Evolutionary conservation across 2,797 vertebrate species (phyloP).

Genomic region (Sebastes diploproa): DNA sequence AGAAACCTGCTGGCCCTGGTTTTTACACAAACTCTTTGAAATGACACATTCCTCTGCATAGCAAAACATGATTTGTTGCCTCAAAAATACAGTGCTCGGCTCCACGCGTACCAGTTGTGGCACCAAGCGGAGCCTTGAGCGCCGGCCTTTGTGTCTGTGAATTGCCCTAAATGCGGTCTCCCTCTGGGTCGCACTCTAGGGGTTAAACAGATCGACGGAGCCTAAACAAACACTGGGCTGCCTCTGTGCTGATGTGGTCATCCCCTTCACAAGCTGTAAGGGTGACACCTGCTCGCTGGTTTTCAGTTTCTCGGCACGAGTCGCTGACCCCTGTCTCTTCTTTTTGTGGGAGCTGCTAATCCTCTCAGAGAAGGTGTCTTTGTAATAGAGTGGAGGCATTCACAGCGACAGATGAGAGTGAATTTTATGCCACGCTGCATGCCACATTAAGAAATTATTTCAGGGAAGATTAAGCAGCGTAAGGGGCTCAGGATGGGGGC

Average conservation of each 20-base stretch:
- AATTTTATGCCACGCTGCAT: constrained; percentile 65
- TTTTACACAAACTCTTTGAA: constrained; percentile 61
- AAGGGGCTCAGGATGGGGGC: constrained; percentile 33
- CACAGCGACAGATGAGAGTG: constrained; percentile 54
- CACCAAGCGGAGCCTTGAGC: constrained; percentile 44
- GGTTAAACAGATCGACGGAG: constrained; percentile 56
- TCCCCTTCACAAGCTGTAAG: constrained; percentile 46
- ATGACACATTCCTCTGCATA: constrained; percentile 59
- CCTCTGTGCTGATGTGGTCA: constrained; percentile 39
- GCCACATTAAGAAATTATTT: constrained; percentile 74
- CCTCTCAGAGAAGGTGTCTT: constrained; percentile 70
- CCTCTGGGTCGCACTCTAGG: constrained; percentile 39
- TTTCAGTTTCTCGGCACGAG: constrained; percentile 39
- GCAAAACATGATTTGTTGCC: constrained; percentile 67
- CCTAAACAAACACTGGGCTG: constrained; percentile 67
- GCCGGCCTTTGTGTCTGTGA: constrained; percentile 49
- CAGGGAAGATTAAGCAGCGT: constrained; percentile 65
- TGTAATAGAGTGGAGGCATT: constrained; percentile 57
- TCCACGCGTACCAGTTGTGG: constrained; percentile 47
- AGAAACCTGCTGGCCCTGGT: constrained; percentile 31
- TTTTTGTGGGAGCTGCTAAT: constrained; percentile 62
- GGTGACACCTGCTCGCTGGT: constrained; percentile 60
- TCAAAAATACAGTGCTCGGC: constrained; percentile 55
- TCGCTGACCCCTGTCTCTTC: constrained; percentile 45
- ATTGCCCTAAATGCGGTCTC: constrained; percentile 37